Evolutionary conservation across 2,113 vertebrate species (phyloP), one percentile per base, ranked within the genome.

Genomic region (Hipposideros armiger): DNA sequence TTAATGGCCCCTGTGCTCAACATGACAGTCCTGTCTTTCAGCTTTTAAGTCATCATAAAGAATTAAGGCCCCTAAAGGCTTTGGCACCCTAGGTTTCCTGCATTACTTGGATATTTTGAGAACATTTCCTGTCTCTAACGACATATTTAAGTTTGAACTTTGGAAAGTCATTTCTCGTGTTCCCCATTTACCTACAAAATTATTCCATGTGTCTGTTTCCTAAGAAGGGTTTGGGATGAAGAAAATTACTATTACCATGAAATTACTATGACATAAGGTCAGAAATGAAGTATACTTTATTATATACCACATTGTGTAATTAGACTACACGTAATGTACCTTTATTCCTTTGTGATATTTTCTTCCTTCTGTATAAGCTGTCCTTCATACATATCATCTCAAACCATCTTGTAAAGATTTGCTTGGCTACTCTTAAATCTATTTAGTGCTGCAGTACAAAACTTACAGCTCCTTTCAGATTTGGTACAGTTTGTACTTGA

Each of bases 151-250:
- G 11, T 67, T 54, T 94, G 50, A 52, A n/a, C 36, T 69, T 73
- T 42, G 32, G 32, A 87, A 78, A 95, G 87, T 40, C 28, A 74
- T 70, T 94, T 85, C 32, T 91, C 10, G 28, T n/a, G n/a, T 74
- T 88, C 40, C 17, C 36, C 15, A 69, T 85, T 90, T 94, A 84
- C 54, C 20, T 70, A 66, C 14, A 80, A 87, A 94, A 91, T 74
- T 54, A 28, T 81, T 30, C 66, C 32, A 54, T 24, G 0, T 42
- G 54, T 72, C 20, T 69, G 76, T 52, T 62, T 32, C 20, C 47
- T 32, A 54, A 56, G 50, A 90, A 82, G 32, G 14, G 50, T 60
- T 80, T 45, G 10, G 5, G 47, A 56, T 72, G 30, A 69, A n/a
- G 26, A 77, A 80, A 58, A 93, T n/a, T 22, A n/a, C 4, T 69